Base-by-base conservation (phyloP, 1,140 invertebrate genomes). In the Drosophila bipectinata region DNA sequence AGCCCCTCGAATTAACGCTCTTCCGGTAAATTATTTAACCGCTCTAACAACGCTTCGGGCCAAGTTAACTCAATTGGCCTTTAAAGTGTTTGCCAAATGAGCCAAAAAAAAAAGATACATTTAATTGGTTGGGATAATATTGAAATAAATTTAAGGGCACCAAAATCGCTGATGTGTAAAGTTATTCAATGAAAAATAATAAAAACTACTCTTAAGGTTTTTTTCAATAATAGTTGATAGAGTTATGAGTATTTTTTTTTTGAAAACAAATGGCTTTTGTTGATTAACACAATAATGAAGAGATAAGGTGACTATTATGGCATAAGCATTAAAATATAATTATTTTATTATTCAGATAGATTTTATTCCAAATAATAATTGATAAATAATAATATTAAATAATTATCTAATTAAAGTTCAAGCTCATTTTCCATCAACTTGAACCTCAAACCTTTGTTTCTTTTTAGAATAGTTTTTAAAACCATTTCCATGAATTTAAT, bases 11-110 rank as follows among this genome's bases (percentile, higher is more conserved):
- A 55, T 68, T 60, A 49, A 32, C 63, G 48, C 44, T 8, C n/a
- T 55, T 66, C 3, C 9, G 32, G 47, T 51, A 14, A 71, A 57
- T 71, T 57, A 69, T 69, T 54, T 21, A 21, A 52, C 48, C 41
- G 39, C 51, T 3, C 9, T 9, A 12, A 32, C 28, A 2, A n/a
- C 51, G 14, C 14, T 53, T 32, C 34, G 28, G 21, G 60, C 21
- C n/a, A 12, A 24, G 21, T 37, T 24, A 2, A 4, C 32, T 48
- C 12, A 10, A 57, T 41, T 5, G 12, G 12, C n/a, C 24, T 34
- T 62, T 34, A 52, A 14, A 3, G 14, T 18, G 28, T 32, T 37
- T 62, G 26, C 15, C 15, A 62, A 32, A 61, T 58, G 56, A 58
- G 37, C 53, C 41, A 14, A 30, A 41, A 37, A 37, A 41, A 37